Conservation (phyloP, 2,888 invertebrate species). For the Leptinotarsa tumamoca region DNA sequence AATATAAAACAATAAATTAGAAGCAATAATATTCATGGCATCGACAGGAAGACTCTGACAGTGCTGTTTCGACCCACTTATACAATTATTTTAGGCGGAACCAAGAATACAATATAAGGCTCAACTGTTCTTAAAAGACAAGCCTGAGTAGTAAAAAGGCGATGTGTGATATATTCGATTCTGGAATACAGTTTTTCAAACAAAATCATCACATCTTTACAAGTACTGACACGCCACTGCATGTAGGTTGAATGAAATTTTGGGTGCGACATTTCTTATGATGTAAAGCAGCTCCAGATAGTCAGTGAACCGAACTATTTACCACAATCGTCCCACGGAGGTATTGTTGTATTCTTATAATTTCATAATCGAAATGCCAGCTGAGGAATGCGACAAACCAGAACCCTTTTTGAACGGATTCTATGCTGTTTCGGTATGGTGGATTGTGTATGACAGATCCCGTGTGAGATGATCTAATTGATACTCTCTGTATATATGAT, state of each 20-base stretch:
- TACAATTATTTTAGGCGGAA: too few species aligned
- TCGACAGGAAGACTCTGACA: too few species aligned
- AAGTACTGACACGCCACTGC: not conserved
- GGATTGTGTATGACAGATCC: not conserved
- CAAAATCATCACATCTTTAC: not conserved
- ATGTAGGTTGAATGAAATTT: constrained; percentile 3
- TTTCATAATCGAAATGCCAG: not conserved
- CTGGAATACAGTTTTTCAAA: too few species aligned
- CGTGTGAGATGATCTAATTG: not conserved
- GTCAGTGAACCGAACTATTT: constrained; percentile 36
- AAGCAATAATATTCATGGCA: too few species aligned
- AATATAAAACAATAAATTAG: too few species aligned
- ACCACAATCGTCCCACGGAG: constrained; percentile 14
- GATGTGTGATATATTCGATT: too few species aligned
- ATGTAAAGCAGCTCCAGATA: constrained; percentile 36
- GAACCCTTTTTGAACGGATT: not conserved
- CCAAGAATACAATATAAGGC: too few species aligned
- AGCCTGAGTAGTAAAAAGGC: too few species aligned
- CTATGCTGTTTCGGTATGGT: not conserved
- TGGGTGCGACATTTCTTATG: constrained; percentile 38
- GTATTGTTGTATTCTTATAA: not conserved
- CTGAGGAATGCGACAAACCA: not conserved
- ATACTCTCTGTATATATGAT: not conserved
- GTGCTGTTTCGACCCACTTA: too few species aligned
- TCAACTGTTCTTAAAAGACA: too few species aligned